phyloP scores from a whole-genome alignment of 2,113 vertebrate genomes.

The Cyphomyrus discorhynchus region DNA sequence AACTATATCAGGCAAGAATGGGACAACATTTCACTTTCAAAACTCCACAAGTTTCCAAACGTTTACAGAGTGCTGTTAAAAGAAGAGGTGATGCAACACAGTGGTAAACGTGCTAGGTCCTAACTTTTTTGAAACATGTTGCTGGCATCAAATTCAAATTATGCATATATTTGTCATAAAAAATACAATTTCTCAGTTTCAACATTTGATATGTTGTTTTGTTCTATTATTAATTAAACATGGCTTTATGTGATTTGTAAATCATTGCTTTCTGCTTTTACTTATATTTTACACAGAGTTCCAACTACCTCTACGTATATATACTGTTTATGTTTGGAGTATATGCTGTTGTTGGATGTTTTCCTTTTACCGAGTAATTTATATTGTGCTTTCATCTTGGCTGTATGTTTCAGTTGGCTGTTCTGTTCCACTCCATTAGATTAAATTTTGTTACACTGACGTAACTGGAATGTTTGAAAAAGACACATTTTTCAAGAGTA shows the following conservation, averaged over 20 bases:
- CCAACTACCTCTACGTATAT: neutral
- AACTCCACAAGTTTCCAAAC: too few relatives aligned
- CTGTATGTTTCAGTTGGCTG: neutral
- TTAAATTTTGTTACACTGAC: neutral
- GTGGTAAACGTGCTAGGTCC: neutral
- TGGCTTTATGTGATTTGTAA: neutral
- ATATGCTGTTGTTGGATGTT: neutral
- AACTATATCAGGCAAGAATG: too few relatives aligned
- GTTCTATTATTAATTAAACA: neutral
- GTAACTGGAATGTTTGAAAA: neutral
- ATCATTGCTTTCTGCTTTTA: neutral
- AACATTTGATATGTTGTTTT: neutral
- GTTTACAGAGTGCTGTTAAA: too few relatives aligned
- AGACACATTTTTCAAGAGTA: neutral
- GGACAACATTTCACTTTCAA: neutral
- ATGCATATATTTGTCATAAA: neutral
- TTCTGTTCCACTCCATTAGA: neutral
- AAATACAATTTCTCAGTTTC: neutral
- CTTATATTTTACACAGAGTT: neutral
- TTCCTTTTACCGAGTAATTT: neutral
- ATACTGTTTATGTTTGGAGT: neutral
- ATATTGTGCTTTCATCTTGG: neutral
- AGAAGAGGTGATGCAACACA: too few relatives aligned
- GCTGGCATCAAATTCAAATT: neutral
- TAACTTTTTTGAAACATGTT: neutral